A percentile compares a stretch with the other conserved stretches of the same genome.
phyloP scores from a whole-genome alignment of 2,888 invertebrate genomes.

The Hydriomena furcata region DNA sequence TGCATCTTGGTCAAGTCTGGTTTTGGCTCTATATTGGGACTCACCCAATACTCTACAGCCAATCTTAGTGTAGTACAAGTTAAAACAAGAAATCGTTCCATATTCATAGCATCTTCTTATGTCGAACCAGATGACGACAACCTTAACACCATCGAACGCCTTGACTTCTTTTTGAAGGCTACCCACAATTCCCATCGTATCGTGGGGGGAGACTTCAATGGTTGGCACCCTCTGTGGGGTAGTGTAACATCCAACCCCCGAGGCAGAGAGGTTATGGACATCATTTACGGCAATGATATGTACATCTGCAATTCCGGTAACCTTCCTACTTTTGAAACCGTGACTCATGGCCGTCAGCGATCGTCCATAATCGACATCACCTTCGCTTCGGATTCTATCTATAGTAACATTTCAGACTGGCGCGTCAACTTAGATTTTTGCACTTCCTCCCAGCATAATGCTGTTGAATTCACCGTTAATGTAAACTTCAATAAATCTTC shows the following conservation, averaged over 20 bases:
- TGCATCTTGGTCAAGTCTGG: too few relatives aligned
- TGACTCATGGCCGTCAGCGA: slow-evolving; percentile 5
- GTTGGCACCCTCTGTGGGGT: slow-evolving; percentile 36
- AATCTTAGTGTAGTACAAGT: too few relatives aligned
- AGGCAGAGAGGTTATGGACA: slow-evolving; percentile 11
- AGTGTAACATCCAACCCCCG: slow-evolving; percentile 16
- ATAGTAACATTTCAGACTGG: not conserved
- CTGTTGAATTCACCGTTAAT: not conserved
- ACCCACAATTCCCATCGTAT: slow-evolving; percentile 6
- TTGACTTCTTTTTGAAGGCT: slow-evolving; percentile 14
- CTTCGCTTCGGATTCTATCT: not conserved
- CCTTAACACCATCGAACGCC: slow-evolving; percentile 1
- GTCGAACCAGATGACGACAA: slow-evolving; percentile 14
- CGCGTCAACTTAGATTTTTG: not conserved
- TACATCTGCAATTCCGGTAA: slow-evolving; percentile 22
- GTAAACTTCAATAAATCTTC: not conserved
- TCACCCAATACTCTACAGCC: too few relatives aligned
- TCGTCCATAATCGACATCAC: slow-evolving; percentile 17
- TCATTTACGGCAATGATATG: not conserved
- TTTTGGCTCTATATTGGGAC: too few relatives aligned
- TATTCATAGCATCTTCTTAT: not conserved
- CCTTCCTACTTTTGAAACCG: slow-evolving; percentile 29
- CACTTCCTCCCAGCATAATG: slow-evolving; percentile 1
- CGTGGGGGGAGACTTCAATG: slow-evolving; percentile 38
- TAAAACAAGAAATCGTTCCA: too few relatives aligned